phyloP scores from a whole-genome alignment of 2,113 vertebrate genomes.

The Zosterops pallidus region DNA sequence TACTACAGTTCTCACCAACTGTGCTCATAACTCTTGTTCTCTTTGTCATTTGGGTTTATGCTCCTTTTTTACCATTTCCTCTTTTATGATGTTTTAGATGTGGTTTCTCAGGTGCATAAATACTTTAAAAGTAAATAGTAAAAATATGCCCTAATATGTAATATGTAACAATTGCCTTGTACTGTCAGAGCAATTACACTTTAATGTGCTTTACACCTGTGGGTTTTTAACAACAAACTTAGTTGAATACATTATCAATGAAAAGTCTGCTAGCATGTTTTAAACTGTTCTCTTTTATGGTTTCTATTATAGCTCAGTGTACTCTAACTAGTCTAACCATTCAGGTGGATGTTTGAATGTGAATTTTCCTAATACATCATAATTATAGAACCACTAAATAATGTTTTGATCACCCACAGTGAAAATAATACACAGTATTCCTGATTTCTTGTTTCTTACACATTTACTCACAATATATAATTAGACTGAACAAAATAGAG shows the following conservation, averaged over 20 bases:
- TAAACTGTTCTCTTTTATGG: constrained; percentile 3
- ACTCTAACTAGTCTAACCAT: background rate
- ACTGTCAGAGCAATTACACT: background rate
- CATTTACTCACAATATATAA: background rate
- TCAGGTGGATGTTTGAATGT: background rate
- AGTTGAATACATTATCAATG: constrained; percentile 21
- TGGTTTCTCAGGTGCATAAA: background rate
- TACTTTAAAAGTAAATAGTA: constrained; percentile 19
- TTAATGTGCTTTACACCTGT: constrained; percentile 29
- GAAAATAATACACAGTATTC: background rate
- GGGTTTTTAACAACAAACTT: constrained; percentile 55
- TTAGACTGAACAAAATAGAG: constrained; percentile 17
- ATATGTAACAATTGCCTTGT: constrained; percentile 1
- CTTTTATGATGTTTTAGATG: background rate
- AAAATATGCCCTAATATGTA: background rate
- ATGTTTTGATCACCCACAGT: constrained; percentile 38
- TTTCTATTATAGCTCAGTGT: constrained; percentile 14
- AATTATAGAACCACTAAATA: constrained; percentile 42
- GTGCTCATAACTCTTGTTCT: background rate
- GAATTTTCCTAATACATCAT: constrained; percentile 32
- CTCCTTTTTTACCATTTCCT: background rate
- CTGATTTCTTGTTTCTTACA: constrained; percentile 14
- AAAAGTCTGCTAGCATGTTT: constrained; percentile 24
- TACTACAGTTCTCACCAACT: background rate
- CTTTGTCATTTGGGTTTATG: background rate